These are phyloP conservation scores for Labia minor DNA, from an alignment of 2,888 invertebrate genomes.

Conservation along the genomic window DNA sequence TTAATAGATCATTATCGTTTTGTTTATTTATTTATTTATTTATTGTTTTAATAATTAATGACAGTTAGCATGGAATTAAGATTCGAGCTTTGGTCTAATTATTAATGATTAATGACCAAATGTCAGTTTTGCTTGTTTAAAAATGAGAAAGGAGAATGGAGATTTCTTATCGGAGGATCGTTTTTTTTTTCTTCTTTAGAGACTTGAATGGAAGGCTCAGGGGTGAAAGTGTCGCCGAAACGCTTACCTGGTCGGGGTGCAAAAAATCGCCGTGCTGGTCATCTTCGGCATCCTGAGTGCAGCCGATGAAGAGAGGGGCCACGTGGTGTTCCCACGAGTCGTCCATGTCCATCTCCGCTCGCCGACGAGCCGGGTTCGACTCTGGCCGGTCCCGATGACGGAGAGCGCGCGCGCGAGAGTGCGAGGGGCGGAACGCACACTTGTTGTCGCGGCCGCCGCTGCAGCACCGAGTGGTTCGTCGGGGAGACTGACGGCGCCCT, in stretches of 20 bases:
- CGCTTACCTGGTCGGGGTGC: constrained; percentile 47
- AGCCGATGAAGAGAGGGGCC: constrained; percentile 39
- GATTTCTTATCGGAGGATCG: too few relatives aligned
- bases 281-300: constrained; percentile 42
- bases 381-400: constrained; percentile 34
- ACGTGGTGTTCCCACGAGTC: constrained; percentile 47
- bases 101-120: too few relatives aligned
- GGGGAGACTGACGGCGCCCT: constrained; percentile 44
- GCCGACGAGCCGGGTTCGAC: constrained; percentile 32
- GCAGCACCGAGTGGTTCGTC: constrained; percentile 28
- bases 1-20: too few relatives aligned
- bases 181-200: too few relatives aligned
- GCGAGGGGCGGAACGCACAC: constrained; percentile 36
- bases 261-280: constrained; percentile 48
- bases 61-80: too few relatives aligned
- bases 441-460: constrained; percentile 16
- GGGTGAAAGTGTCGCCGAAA: constrained; percentile 13
- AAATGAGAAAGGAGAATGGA: too few relatives aligned
- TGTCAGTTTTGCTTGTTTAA: too few relatives aligned
- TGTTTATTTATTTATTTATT: too few relatives aligned
- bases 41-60: too few relatives aligned
- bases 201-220: too few relatives aligned
- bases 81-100: too few relatives aligned
- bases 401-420: constrained; percentile 25
- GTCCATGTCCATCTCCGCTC: constrained; percentile 27